Evolutionary conservation across 2,113 vertebrate genomes (phyloP), one percentile per base, ranked within the genome.

Genomic region (Scartelaos histophorus): DNA sequence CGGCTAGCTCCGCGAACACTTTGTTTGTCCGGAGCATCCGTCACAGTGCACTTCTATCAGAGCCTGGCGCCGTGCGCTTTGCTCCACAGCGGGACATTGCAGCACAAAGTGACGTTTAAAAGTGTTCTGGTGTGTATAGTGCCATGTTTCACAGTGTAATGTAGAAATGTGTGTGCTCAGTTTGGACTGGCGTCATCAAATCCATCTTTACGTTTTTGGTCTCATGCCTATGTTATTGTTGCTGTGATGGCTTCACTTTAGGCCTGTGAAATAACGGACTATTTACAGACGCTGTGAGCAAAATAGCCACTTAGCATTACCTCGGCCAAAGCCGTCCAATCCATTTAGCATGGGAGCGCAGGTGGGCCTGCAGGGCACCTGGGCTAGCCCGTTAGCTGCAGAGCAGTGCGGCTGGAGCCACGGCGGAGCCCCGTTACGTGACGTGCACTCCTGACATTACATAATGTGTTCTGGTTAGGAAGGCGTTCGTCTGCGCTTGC

Each of bases 161-260:
- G 1, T 10, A 0, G 7, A 12, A n/a, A 38, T 61, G 1, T 1
- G 25, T 34, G 34, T 2, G 16, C 0, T 24, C 13, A 13, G 0
- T n/a, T 75, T 77, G 72, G 60, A 38, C 4, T 2, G 43, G 2
- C 58, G 0, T 29, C 5, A 6, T 13, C 24, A 3, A 49, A 74
- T 53, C 3, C n/a, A 12, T 15, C 74, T 74, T 57, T 9, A 5
- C n/a, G 66, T 43, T 34, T n/a, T 10, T 11, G 13, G 75, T 57
- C 38, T n/a, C 0, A 24, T 34, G 54, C 81, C 84, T 90, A 89
- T 91, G 89, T 90, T 88, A 83, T 85, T 83, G 84, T 85, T 82
- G 65, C 70, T 70, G 67, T 69, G 70, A 73, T 84, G 75, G 87
- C 84, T 66, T 62, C 69, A 83, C 85, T 77, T 68, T 29, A 79